Conservation (phyloP, 92 coral and sea anemone species). For the Palythoa heliodiscus region DNA sequence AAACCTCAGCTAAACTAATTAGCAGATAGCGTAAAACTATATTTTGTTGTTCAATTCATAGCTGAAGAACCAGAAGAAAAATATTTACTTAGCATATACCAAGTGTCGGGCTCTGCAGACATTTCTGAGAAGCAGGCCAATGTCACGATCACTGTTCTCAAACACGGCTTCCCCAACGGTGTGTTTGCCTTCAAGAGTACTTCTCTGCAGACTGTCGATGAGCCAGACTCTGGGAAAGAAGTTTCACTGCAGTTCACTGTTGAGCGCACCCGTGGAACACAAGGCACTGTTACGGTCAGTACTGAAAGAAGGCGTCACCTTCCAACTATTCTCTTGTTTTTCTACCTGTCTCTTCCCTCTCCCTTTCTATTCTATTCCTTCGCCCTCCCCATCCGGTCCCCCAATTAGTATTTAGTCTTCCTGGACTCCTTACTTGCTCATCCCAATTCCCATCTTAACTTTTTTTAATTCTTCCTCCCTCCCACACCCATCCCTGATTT, state of each 20-base stretch:
- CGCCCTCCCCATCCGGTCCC: too few relatives aligned
- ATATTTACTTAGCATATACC: conserved; percentile 65
- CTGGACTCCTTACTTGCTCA: too few relatives aligned
- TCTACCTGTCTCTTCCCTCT: not conserved
- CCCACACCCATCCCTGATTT: too few relatives aligned
- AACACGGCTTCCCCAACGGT: conserved; percentile 94
- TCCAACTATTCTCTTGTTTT: not conserved
- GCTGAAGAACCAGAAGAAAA: conserved; percentile 87
- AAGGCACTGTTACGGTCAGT: conserved; percentile 90
- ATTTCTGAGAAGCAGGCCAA: conserved; percentile 78
- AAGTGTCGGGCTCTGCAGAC: conserved; percentile 80
- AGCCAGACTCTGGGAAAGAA: conserved; percentile 61
- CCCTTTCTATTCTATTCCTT: not conserved
- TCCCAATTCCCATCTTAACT: too few relatives aligned
- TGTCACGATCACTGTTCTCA: conserved; percentile 79
- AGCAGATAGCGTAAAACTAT: not conserved
- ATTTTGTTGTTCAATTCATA: not conserved
- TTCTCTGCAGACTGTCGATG: conserved; percentile 56
- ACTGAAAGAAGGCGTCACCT: not conserved
- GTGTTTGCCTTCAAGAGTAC: conserved; percentile 76
- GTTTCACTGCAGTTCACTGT: conserved; percentile 60
- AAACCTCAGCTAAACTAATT: not conserved
- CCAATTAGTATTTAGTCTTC: too few relatives aligned
- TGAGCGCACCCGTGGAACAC: conserved; percentile 64
- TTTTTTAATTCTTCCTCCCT: too few relatives aligned